Percentiles rank a stretch among this genome's conserved stretches.
These are phyloP conservation scores for Sebastes iracundus DNA, from an alignment of 2,797 vertebrate species.

Conservation along the genomic window DNA sequence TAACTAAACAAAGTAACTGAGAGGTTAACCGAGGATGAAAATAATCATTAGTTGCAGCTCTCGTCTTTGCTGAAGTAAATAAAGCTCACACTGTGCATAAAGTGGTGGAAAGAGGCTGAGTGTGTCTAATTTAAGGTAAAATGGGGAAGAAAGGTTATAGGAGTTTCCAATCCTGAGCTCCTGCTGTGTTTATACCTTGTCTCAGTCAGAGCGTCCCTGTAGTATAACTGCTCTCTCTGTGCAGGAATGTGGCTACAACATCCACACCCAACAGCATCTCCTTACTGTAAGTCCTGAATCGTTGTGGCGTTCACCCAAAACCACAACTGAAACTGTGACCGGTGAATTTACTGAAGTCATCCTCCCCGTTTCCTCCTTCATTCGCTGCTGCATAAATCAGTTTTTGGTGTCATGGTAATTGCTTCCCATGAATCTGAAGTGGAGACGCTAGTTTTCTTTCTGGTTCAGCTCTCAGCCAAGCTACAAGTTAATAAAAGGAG, in stretches of 20 bases:
- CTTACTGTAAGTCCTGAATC: constrained; percentile 36
- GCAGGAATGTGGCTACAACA: constrained; percentile 20
- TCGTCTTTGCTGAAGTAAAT: background rate
- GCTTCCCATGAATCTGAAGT: constrained; percentile 29
- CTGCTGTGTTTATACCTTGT: background rate
- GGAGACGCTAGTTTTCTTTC: background rate
- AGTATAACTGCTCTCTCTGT: background rate
- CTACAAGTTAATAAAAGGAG: constrained; percentile 24
- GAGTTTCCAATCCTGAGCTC: background rate
- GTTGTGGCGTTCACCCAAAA: constrained; percentile 34
- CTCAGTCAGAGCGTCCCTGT: background rate
- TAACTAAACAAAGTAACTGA: background rate
- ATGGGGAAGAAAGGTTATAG: background rate
- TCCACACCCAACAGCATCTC: constrained; percentile 42
- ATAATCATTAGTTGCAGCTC: background rate
- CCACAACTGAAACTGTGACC: constrained; percentile 48
- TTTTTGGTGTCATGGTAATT: constrained; percentile 9
- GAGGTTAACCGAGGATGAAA: background rate
- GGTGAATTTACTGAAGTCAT: constrained; percentile 48
- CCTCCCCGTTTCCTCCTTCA: constrained; percentile 36
- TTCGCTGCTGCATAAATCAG: constrained; percentile 47
- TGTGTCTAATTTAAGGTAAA: background rate
- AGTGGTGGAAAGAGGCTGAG: background rate
- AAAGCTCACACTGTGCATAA: background rate
- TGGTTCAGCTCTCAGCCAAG: background rate